phyloP scores from a whole-genome alignment of 2,888 invertebrate genomes.

The Apocheima hispidaria region DNA sequence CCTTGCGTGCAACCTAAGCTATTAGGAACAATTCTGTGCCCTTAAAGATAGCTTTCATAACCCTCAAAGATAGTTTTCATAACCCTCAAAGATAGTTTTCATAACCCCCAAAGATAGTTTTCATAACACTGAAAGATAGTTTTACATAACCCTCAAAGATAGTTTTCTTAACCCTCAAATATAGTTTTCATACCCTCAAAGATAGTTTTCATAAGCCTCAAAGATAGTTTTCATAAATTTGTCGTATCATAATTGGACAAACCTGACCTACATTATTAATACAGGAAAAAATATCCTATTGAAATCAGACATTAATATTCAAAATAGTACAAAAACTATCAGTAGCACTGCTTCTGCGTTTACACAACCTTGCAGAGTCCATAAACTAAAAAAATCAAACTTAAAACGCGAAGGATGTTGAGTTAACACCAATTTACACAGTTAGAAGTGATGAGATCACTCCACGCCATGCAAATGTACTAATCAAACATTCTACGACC shows the following conservation, averaged over 20 bases:
- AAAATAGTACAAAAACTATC: neutral
- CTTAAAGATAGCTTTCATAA: too few relatives aligned
- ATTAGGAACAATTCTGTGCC: too few relatives aligned
- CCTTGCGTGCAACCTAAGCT: too few relatives aligned
- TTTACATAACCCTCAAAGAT: too few relatives aligned
- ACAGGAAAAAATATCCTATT: neutral
- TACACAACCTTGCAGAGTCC: slow-evolving; percentile 13
- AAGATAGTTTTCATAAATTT: neutral
- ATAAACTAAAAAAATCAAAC: slow-evolving; percentile 29
- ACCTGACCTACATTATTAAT: too few relatives aligned
- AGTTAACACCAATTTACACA: slow-evolving; percentile 70
- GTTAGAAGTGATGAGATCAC: slow-evolving; percentile 68
- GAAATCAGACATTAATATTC: neutral
- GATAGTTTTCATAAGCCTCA: too few relatives aligned
- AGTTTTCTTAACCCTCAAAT: too few relatives aligned
- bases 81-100: too few relatives aligned
- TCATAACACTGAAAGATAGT: too few relatives aligned
- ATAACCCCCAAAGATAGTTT: too few relatives aligned
- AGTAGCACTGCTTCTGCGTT: neutral
- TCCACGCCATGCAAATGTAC: slow-evolving; percentile 49
- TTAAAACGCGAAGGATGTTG: slow-evolving; percentile 56
- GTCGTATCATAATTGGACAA: neutral
- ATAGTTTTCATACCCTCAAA: too few relatives aligned
- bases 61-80: too few relatives aligned
- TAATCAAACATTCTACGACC: slow-evolving; percentile 51